Evolutionary conservation across 2,113 vertebrate genomes (phyloP).

Genomic region (Myrmophylax atrothorax): DNA sequence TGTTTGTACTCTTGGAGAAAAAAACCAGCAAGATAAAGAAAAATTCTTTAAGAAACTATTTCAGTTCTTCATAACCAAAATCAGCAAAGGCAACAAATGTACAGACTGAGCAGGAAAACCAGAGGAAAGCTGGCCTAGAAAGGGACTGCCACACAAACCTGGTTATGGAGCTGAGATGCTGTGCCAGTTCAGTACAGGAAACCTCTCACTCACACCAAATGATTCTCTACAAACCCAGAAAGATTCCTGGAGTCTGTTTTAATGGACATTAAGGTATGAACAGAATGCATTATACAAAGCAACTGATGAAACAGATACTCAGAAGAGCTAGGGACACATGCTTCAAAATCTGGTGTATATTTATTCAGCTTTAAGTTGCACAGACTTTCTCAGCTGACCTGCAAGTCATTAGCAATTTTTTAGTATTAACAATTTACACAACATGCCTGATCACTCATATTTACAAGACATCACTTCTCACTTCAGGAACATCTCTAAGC

Average conservation of each 20-base stretch:
- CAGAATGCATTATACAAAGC: not conserved
- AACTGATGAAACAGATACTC: not conserved
- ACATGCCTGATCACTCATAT: not conserved
- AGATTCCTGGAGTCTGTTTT: not conserved
- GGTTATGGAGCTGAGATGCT: not conserved
- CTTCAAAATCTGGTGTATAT: not conserved
- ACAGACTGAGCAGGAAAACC: not conserved
- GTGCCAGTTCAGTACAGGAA: not conserved
- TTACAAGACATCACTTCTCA: not conserved
- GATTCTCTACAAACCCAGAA: not conserved
- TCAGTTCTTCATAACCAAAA: not conserved
- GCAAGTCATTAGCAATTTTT: not conserved
- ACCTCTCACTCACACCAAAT: not conserved
- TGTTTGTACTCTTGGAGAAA: not conserved
- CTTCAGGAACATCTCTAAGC: not conserved
- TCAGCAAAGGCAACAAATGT: not conserved
- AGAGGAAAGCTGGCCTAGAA: not conserved
- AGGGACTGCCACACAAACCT: not conserved
- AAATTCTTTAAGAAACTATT: not conserved
- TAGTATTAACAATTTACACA: not conserved
- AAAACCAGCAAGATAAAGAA: not conserved
- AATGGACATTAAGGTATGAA: not conserved
- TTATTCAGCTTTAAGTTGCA: slow-evolving; percentile 23
- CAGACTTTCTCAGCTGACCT: not conserved
- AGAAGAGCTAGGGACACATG: not conserved